Evolutionary conservation across 2,113 vertebrate species (phyloP), one percentile per base, ranked within the genome.

Genomic region (Cepphus grylle): DNA sequence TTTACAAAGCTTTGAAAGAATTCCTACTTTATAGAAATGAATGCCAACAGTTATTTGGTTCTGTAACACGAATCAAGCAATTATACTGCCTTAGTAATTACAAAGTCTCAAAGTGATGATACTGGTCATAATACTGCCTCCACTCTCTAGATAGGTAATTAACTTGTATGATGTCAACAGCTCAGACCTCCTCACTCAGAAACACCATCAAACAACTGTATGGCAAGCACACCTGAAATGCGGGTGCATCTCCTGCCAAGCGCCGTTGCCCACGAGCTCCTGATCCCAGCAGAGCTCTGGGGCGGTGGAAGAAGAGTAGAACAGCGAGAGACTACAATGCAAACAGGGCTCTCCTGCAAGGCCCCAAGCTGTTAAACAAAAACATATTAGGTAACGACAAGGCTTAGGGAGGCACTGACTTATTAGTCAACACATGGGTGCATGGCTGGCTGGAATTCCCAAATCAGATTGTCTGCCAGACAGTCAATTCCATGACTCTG

Each of bases 401-500:
- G 67, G 87, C 63, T 95, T 97, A 93, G 91, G 8, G n/a, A 98
- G 94, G 80, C 85, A 79, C 23, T 77, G 84, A 83, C 80, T 95
- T 93, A 90, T 45, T 96, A 97, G 91, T 92, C 94, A 95, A 93
- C 76, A 95, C 69, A 72, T 32, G 50, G 76, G 83, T 88, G 95
- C 69, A 74, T 36, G 82, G 92, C 90, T 96, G 96, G 94, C 89
- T 97, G 78, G 86, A 97, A 97, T 96, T 96, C 67, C 96, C 84
- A 95, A 95, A 97, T 95, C 95, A 96, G 95, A 96, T 90, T 94
- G 77, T 65, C 88, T 97, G 88, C 88, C 92, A 97, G 86, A 80
- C 55, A 76, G 49, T 52, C 95, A 97, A 80, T 96, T 96, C 95
- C 80, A 98, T 95, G 97, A 86, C 26, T 12, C 82, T 85, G 47